A percentile compares a stretch with the other conserved stretches of the same genome.
Conservation (phyloP, 2,888 invertebrate species). For the Pollenia angustigena region DNA sequence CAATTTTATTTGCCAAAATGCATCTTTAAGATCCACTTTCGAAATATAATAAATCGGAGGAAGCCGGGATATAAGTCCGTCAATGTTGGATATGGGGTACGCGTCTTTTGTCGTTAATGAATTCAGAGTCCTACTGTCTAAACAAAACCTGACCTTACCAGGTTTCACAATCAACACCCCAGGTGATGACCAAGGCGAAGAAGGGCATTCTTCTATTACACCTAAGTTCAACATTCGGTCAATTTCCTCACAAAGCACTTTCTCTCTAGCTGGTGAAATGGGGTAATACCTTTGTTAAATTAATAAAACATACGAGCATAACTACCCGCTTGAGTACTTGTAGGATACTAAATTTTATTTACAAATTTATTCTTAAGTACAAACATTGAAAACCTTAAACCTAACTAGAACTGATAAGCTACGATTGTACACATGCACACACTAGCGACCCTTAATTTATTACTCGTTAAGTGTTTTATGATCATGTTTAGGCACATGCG, state of each 20-base stretch:
- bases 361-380: no score
- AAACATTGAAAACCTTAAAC: no score
- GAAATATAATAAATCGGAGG: slow-evolving; percentile 41
- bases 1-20: slow-evolving; percentile 29
- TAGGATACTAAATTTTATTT: no score
- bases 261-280: slow-evolving; percentile 8
- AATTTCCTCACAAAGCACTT: not conserved
- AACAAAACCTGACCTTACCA: slow-evolving; percentile 14
- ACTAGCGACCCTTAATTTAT: no score
- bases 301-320: no score
- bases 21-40: slow-evolving; percentile 1
- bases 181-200: slow-evolving; percentile 10
- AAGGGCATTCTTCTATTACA: slow-evolving; percentile 6
- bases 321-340: no score
- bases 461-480: no score
- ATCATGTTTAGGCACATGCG: no score
- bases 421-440: no score
- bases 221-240: slow-evolving; percentile 34
- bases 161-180: not conserved
- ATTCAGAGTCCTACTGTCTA: slow-evolving; percentile 15
- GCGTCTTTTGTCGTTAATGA: not conserved
- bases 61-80: slow-evolving; percentile 34
- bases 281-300: slow-evolving; percentile 32
- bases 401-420: no score
- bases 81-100: slow-evolving; percentile 7